phyloP scores from a whole-genome alignment of 2,888 invertebrate species.

The Colletes collaris region DNA sequence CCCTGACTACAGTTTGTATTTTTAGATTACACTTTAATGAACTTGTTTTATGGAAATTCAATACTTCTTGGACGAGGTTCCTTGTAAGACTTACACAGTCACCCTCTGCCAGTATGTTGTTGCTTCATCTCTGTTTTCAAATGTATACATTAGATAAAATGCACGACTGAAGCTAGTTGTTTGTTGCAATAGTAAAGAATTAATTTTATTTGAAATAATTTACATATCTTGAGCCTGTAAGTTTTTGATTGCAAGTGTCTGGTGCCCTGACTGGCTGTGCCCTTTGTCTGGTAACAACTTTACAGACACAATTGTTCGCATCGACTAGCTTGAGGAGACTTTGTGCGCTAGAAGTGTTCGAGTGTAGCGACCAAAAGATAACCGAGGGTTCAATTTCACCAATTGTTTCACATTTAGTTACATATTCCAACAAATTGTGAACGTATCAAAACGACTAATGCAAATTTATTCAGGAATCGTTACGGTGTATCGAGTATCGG shows the following conservation, averaged over 20 bases:
- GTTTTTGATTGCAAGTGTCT: conserved; percentile 7
- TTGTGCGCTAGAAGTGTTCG: conserved; percentile 10
- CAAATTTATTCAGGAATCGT: neutral
- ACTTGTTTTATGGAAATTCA: neutral
- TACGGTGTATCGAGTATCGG: neutral
- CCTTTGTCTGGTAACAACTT: neutral
- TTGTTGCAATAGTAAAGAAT: too few species aligned
- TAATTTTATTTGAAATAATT: neutral
- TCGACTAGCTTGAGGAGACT: neutral
- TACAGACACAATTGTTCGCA: neutral
- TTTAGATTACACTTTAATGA: neutral
- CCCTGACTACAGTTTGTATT: too few species aligned
- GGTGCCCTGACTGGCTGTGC: neutral
- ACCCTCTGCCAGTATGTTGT: too few species aligned
- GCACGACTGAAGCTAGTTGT: too few species aligned
- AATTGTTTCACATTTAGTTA: neutral
- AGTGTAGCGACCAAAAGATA: conserved; percentile 3
- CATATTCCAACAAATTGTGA: conserved; percentile 4
- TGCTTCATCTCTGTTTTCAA: too few species aligned
- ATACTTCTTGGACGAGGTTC: too few species aligned
- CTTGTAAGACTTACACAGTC: too few species aligned
- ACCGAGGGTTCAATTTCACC: conserved; percentile 2
- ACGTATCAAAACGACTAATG: neutral
- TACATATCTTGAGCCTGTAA: neutral
- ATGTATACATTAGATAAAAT: too few species aligned